These are phyloP conservation scores for Puffinus mauretanicus DNA, from an alignment of 2,113 vertebrate genomes.

Conservation along the genomic window DNA sequence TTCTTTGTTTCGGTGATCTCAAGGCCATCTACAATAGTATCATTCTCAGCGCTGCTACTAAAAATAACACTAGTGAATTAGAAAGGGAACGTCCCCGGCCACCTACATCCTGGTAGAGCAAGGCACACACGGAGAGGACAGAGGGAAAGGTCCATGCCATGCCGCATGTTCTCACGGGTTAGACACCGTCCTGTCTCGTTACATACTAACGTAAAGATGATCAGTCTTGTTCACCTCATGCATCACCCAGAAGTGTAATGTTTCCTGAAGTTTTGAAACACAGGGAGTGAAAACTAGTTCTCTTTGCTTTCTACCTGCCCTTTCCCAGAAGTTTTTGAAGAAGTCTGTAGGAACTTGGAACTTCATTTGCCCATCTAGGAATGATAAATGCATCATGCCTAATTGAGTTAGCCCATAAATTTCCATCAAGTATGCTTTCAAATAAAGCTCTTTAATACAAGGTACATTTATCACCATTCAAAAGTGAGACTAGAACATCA, in stretches of 20 bases:
- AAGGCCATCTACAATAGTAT: not conserved
- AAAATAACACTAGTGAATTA: not conserved
- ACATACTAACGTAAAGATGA: rapidly evolving
- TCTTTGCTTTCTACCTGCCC: not conserved
- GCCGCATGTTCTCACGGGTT: rapidly evolving
- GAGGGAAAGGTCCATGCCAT: not conserved
- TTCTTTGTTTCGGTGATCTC: not conserved
- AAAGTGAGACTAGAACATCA: not conserved
- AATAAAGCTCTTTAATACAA: not conserved
- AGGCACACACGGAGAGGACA: not conserved
- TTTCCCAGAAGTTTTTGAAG: not conserved
- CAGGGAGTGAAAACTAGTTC: not conserved
- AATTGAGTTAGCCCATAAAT: not conserved
- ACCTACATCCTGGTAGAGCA: not conserved
- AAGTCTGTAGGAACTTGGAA: not conserved
- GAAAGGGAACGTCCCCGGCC: not conserved
- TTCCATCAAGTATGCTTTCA: not conserved
- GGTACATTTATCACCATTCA: not conserved
- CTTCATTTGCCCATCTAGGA: not conserved
- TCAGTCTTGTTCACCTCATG: not conserved
- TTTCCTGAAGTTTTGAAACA: not conserved
- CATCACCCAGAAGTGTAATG: not conserved
- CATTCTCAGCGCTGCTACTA: not conserved
- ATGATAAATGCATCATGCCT: not conserved
- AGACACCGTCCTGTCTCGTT: not conserved